phyloP scores from a whole-genome alignment of 30 jellyfish, hydroid and myxozoan species.

The Aurelia sp. region DNA sequence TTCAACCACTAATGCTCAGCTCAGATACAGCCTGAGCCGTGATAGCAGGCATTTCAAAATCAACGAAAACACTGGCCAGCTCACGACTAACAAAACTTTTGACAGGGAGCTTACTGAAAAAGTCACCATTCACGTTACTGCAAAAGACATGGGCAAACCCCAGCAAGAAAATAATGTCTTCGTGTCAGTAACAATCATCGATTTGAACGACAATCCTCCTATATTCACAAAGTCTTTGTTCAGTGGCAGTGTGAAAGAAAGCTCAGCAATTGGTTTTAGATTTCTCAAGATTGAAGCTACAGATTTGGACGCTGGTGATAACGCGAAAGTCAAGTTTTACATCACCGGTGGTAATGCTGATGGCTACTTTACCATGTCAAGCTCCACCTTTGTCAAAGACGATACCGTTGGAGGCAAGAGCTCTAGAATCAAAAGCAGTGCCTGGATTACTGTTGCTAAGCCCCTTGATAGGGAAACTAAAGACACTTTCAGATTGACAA shows the following conservation, averaged over 20 bases:
- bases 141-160: conserved; percentile 81
- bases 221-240: conserved; percentile 42
- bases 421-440: conserved; percentile 55
- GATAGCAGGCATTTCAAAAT: conserved; percentile 53
- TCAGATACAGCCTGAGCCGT: conserved; percentile 52
- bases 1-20: conserved; percentile 77
- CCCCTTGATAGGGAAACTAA: conserved; percentile 89
- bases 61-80: conserved; percentile 77
- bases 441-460: conserved; percentile 79
- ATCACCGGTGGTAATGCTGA: conserved; percentile 88
- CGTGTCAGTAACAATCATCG: conserved; percentile 84
- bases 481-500: conserved; percentile 69
- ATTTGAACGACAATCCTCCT: conserved; percentile 90
- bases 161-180: conserved; percentile 70
- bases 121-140: conserved; percentile 84
- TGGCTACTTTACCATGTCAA: conserved; percentile 90
- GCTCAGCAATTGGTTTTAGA: conserved; percentile 50
- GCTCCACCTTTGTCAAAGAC: conserved; percentile 79
- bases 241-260: conserved; percentile 70
- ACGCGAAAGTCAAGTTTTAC: conserved; percentile 82
- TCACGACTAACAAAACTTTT: conserved; percentile 76
- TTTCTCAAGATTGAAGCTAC: conserved; percentile 75
- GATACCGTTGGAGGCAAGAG: too few species aligned
- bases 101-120: conserved; percentile 87
- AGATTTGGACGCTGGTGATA: conserved; percentile 97